These are phyloP conservation scores for Ostrea edulis DNA, from an alignment of 1,140 invertebrate genomes.

Conservation along the genomic window DNA sequence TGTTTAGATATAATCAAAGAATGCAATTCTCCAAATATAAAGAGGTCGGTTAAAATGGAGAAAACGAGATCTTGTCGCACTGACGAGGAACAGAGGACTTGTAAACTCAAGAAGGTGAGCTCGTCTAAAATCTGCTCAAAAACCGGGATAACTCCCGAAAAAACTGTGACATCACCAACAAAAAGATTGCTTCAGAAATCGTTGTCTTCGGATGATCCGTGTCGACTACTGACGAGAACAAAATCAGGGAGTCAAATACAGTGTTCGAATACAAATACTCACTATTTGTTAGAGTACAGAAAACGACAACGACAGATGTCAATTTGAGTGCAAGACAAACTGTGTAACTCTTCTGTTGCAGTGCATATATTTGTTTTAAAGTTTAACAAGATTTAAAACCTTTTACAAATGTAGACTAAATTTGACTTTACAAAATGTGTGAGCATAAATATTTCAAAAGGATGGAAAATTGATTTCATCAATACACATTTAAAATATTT, in stretches of 20 bases:
- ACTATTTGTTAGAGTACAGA: slow-evolving; percentile 10
- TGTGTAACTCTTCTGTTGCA: no score
- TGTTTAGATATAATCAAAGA: neutral
- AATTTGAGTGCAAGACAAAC: neutral
- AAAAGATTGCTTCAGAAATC: neutral
- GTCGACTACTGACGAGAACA: neutral
- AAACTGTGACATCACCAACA: neutral
- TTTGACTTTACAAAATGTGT: no score
- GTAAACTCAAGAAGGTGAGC: neutral
- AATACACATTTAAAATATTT: no score
- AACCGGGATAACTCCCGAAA: neutral
- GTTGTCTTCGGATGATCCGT: neutral
- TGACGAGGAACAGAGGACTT: neutral
- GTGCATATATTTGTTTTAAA: no score
- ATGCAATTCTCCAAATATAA: neutral
- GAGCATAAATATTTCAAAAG: no score
- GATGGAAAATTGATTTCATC: no score
- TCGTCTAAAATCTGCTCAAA: neutral
- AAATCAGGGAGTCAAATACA: neutral
- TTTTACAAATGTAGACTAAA: no score
- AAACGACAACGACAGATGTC: slow-evolving; percentile 16
- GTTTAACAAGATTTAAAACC: no score
- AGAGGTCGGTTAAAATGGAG: neutral
- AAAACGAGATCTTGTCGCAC: neutral
- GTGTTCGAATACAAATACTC: neutral